Evolutionary conservation across 2,113 vertebrate species (phyloP).

Genomic region (Dolichotis patagonum): DNA sequence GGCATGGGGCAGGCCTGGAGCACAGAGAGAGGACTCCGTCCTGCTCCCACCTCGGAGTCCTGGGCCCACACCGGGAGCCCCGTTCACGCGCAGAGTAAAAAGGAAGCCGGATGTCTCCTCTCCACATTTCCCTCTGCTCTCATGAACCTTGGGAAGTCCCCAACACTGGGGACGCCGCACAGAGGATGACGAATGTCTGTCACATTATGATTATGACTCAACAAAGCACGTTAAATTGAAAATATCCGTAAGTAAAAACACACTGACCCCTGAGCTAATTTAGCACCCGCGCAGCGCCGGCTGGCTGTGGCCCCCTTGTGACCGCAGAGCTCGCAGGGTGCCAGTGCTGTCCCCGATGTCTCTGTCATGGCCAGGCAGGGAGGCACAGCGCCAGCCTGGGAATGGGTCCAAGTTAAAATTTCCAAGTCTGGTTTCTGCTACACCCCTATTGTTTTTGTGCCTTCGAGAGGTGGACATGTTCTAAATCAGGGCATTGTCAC

Average conservation of each 20-base stretch:
- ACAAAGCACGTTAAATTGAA: neutral
- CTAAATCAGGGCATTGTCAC: rapidly evolving
- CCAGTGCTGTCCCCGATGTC: neutral
- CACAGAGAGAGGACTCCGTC: neutral
- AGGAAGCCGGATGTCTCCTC: neutral
- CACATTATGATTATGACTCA: rapidly evolving
- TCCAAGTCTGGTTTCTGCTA: neutral
- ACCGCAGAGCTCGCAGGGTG: too few relatives aligned
- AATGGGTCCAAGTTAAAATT: neutral
- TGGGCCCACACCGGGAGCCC: too few relatives aligned
- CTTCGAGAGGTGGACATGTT: too few relatives aligned
- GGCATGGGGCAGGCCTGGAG: too few relatives aligned
- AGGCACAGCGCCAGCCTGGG: neutral
- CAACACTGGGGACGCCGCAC: rapidly evolving
- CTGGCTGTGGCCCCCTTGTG: too few relatives aligned
- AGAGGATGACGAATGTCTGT: rapidly evolving
- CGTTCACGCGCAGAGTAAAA: neutral
- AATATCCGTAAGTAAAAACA: neutral
- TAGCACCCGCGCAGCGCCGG: neutral
- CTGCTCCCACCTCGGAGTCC: neutral
- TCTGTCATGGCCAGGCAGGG: neutral
- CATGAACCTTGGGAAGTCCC: neutral
- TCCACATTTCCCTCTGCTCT: neutral
- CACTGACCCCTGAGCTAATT: neutral
- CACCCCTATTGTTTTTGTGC: too few relatives aligned